Conservation (phyloP, 1,140 invertebrate species). For the Prorops nasuta region DNA sequence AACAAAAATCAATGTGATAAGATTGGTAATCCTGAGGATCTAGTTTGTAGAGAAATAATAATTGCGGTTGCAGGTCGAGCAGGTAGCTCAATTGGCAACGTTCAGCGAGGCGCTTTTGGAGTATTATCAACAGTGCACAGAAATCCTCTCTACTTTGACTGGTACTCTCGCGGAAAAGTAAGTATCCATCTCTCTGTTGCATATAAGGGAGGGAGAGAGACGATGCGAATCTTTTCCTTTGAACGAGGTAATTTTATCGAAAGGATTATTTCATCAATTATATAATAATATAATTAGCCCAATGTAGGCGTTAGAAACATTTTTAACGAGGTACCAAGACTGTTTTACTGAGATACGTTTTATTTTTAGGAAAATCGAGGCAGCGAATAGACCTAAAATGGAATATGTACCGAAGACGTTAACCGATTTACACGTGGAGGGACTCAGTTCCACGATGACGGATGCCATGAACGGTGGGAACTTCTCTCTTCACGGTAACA, state of each 20-base stretch:
- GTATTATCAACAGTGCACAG: conserved; percentile 94
- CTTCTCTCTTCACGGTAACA: conserved; percentile 51
- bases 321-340: too few relatives aligned
- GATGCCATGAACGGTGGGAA: conserved; percentile 61
- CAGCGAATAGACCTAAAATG: conserved; percentile 79
- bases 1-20: too few relatives aligned
- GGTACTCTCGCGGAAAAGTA: conserved; percentile 90
- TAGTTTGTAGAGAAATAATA: too few relatives aligned
- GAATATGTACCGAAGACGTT: conserved; percentile 93
- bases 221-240: too few relatives aligned
- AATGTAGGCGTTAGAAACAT: too few relatives aligned
- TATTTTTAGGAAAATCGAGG: conserved; percentile 79
- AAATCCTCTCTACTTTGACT: conserved; percentile 81
- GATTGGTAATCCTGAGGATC: too few relatives aligned
- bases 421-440: conserved; percentile 82
- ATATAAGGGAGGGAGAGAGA: too few relatives aligned
- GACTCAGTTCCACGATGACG: conserved; percentile 29
- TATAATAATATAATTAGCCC: too few relatives aligned
- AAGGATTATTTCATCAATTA: too few relatives aligned
- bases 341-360: too few relatives aligned
- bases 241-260: too few relatives aligned
- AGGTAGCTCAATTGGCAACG: conserved; percentile 92
- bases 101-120: conserved; percentile 93
- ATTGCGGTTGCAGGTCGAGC: conserved; percentile 93
- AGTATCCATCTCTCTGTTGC: conserved; percentile 44